These are phyloP conservation scores for Dromococcyx pavoninus DNA, from an alignment of 2,797 vertebrate genomes.

Conservation along the genomic window DNA sequence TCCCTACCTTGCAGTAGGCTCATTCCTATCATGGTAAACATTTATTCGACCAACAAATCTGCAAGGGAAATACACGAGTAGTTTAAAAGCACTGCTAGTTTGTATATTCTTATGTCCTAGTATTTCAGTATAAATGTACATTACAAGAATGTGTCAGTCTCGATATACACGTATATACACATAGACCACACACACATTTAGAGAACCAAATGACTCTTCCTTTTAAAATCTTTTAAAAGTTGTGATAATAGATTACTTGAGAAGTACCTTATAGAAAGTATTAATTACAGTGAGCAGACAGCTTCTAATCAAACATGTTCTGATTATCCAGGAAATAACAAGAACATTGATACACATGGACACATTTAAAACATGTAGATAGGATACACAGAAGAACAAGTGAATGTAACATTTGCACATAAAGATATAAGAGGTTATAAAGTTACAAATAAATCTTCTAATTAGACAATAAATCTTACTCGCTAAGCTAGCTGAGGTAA, in stretches of 20 bases:
- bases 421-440: not conserved
- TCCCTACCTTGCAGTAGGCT: slow-evolving; percentile 89
- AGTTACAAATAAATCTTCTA: not conserved
- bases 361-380: not conserved
- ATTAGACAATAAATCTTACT: not conserved
- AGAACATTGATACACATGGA: not conserved
- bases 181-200: not conserved
- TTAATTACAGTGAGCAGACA: not conserved
- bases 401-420: not conserved
- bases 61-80: slow-evolving; percentile 17
- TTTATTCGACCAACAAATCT: slow-evolving; percentile 97
- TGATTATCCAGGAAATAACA: not conserved
- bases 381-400: not conserved
- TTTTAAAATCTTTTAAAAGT: not conserved
- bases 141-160: not conserved
- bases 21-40: slow-evolving; percentile 89
- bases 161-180: not conserved
- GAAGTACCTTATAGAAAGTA: not conserved
- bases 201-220: not conserved
- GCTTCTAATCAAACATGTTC: not conserved
- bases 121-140: not conserved
- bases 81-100: not conserved
- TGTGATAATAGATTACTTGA: not conserved
- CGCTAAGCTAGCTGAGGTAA: not conserved
- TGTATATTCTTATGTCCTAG: not conserved